Conservation (phyloP, 1,140 invertebrate species). For the Lerema accius region DNA sequence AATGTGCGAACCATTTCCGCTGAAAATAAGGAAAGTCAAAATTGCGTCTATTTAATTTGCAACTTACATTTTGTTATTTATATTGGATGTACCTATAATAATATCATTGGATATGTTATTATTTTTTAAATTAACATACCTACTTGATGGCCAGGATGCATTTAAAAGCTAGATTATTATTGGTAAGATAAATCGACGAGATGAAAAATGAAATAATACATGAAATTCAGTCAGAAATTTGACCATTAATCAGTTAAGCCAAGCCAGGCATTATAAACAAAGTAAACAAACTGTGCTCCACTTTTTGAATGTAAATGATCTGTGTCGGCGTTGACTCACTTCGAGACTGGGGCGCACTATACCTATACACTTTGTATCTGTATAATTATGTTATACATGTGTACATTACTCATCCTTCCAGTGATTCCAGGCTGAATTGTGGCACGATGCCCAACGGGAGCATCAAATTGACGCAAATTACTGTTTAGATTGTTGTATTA, state of each 20-base stretch:
- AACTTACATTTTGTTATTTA: no score
- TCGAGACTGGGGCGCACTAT: constrained; percentile 10
- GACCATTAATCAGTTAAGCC: neutral
- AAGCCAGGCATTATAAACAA: constrained; percentile 6
- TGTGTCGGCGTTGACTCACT: constrained; percentile 11
- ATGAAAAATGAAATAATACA: no score
- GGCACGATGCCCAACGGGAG: neutral
- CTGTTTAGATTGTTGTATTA: constrained; percentile 11
- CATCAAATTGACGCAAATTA: constrained; percentile 22
- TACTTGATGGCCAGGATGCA: no score
- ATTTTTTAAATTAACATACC: no score
- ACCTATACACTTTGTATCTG: neutral
- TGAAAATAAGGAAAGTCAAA: no score
- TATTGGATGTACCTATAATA: no score
- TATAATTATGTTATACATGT: constrained; percentile 23
- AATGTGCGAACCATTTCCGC: no score
- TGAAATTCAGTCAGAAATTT: no score
- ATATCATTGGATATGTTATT: no score
- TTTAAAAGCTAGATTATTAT: no score
- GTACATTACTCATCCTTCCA: constrained; percentile 27
- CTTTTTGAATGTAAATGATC: constrained; percentile 21
- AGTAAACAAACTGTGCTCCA: constrained; percentile 17
- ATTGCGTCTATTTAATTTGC: no score
- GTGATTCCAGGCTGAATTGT: constrained; percentile 23
- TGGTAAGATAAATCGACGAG: no score